Conservation (phyloP, 2,113 vertebrate species). For the Meleagris gallopavo region DNA sequence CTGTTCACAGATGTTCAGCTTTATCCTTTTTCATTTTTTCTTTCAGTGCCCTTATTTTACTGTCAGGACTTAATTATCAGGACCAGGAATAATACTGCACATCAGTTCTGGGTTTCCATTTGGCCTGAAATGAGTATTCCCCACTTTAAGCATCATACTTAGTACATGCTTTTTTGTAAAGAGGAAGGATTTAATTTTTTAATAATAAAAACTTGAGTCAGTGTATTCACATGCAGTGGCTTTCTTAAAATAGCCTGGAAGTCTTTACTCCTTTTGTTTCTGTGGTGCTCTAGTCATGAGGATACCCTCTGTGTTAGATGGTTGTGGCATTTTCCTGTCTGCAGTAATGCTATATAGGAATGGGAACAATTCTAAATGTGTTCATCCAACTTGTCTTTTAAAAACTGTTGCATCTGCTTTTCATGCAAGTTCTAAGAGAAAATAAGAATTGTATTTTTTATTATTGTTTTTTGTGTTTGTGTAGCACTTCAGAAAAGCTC, state of each 20-base stretch:
- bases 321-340: neutral
- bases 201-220: neutral
- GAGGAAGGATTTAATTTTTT: neutral
- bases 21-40: neutral
- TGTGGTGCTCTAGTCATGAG: constrained; percentile 1
- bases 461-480: neutral
- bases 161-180: neutral
- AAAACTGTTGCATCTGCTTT: neutral
- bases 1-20: neutral
- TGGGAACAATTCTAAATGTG: neutral
- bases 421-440: neutral
- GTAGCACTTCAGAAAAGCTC: neutral
- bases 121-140: neutral
- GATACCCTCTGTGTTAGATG: neutral
- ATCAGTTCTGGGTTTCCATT: neutral
- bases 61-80: neutral
- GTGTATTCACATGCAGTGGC: neutral
- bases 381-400: neutral
- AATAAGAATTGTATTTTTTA: neutral
- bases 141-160: neutral
- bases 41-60: neutral
- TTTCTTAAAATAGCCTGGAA: neutral
- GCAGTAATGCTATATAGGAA: neutral
- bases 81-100: neutral
- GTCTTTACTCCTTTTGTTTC: neutral